These are phyloP conservation scores for Clanis bilineata DNA, from an alignment of 2,888 invertebrate species.

Conservation along the genomic window DNA sequence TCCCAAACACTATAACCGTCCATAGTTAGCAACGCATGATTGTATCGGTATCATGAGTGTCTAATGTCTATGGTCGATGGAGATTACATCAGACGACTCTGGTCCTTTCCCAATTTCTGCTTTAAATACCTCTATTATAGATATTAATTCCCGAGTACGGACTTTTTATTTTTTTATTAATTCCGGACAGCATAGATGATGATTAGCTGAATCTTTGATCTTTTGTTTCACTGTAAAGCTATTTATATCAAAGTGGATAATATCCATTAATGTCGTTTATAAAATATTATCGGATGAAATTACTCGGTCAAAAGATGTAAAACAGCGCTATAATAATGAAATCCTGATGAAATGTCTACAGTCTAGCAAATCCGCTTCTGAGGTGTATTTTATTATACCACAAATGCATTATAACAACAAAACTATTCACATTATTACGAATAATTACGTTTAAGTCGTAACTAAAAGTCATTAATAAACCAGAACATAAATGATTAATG, in stretches of 20 bases:
- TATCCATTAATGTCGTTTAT: neutral
- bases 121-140: too few species aligned
- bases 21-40: too few species aligned
- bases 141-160: too few species aligned
- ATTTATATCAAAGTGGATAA: slow-evolving; percentile 6
- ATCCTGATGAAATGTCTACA: neutral
- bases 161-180: neutral
- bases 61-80: too few species aligned
- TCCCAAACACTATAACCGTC: too few species aligned
- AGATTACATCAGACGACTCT: too few species aligned
- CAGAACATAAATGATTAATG: too few species aligned
- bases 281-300: neutral
- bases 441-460: neutral
- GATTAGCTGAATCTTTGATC: slow-evolving; percentile 2
- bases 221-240: neutral
- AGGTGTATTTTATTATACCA: neutral
- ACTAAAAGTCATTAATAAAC: neutral
- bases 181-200: neutral
- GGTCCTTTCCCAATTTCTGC: too few species aligned
- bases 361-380: neutral
- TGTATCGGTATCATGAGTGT: too few species aligned
- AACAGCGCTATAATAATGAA: neutral
- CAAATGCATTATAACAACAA: too few species aligned
- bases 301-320: neutral
- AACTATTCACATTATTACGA: too few species aligned